A percentile compares a stretch with the other conserved stretches of the same genome.
These are phyloP conservation scores for Psephotus haematonotus DNA, from an alignment of 2,113 vertebrate genomes.

Conservation along the genomic window DNA sequence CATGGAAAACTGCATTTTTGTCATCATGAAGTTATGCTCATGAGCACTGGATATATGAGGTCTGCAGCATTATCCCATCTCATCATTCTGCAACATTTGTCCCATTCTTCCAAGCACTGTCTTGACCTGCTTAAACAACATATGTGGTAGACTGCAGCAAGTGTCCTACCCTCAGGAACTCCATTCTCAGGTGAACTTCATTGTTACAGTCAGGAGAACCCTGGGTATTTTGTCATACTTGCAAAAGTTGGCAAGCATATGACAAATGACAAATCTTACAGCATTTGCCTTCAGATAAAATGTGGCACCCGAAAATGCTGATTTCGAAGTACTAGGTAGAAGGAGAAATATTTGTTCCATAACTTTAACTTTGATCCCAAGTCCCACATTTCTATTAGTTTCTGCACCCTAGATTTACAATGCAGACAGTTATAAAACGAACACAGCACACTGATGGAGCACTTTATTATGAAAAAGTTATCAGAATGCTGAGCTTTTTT, in stretches of 20 bases:
- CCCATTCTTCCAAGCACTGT: neutral
- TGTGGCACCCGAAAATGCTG: neutral
- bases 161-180: neutral
- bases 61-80: neutral
- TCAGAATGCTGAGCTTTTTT: neutral
- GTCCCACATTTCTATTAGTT: neutral
- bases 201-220: neutral
- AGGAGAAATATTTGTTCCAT: neutral
- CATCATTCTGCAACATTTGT: neutral
- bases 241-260: neutral
- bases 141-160: fast-evolving
- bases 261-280: neutral
- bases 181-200: neutral
- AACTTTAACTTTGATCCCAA: neutral
- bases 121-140: neutral
- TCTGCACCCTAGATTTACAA: neutral
- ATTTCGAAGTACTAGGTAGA: neutral
- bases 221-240: neutral
- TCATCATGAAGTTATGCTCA: neutral
- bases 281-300: neutral
- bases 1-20: neutral
- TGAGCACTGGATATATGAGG: fast-evolving
- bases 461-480: neutral
- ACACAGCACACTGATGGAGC: neutral
- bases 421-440: neutral